Evolutionary conservation across 2,888 invertebrate species (phyloP).

Genomic region (Dasypolia templi): DNA sequence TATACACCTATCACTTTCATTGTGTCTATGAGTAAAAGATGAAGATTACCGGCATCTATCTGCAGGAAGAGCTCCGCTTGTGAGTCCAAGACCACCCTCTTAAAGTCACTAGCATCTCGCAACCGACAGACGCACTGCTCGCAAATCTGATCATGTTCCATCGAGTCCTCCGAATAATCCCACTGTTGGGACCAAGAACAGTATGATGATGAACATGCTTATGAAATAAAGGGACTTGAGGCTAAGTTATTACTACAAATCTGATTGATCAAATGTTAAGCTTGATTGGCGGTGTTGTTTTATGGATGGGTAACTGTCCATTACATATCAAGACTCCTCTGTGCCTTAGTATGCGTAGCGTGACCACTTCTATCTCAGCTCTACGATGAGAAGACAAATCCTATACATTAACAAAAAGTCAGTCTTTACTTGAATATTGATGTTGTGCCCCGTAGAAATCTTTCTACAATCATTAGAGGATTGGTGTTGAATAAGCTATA

Average conservation of each 20-base stretch:
- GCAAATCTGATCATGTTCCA: conserved; percentile 76
- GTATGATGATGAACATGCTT: background rate
- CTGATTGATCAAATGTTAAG: background rate
- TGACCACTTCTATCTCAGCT: too few relatives aligned
- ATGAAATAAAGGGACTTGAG: background rate
- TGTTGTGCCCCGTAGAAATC: too few relatives aligned
- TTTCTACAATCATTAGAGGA: too few relatives aligned
- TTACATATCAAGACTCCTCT: background rate
- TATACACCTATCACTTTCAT: background rate
- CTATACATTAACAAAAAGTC: too few relatives aligned
- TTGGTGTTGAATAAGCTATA: background rate
- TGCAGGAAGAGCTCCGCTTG: conserved; percentile 62
- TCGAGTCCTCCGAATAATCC: conserved; percentile 54
- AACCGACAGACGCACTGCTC: conserved; percentile 73
- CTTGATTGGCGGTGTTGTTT: too few relatives aligned
- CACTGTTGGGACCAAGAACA: conserved; percentile 57
- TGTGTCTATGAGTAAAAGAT: background rate
- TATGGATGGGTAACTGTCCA: too few relatives aligned
- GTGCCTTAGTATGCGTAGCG: too few relatives aligned
- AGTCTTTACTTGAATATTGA: too few relatives aligned
- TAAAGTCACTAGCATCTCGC: conserved; percentile 73
- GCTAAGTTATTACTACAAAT: background rate
- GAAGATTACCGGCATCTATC: conserved; percentile 41
- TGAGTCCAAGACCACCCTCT: conserved; percentile 70
- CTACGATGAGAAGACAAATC: too few relatives aligned